Percentiles rank a stretch among this genome's conserved stretches.
Conservation (phyloP, 2,113 vertebrate genomes). For the Calyptomena viridis region DNA sequence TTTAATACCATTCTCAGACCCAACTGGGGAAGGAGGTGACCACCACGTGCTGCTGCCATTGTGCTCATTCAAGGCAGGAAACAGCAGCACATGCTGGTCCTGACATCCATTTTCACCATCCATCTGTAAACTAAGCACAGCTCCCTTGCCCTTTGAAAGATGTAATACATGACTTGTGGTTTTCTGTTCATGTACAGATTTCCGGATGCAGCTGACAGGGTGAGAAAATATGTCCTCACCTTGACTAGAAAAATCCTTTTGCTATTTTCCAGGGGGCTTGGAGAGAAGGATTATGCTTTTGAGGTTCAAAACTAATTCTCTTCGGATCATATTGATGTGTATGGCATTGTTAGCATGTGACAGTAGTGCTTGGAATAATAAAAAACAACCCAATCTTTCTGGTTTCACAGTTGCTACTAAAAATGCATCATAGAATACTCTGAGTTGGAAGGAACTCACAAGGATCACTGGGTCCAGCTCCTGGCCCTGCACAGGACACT, state of each 20-base stretch:
- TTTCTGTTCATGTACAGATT: neutral
- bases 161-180: fast-evolving
- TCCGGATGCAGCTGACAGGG: neutral
- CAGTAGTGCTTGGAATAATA: neutral
- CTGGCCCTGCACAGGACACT: neutral
- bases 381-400: neutral
- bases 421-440: neutral
- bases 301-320: neutral
- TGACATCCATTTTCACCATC: neutral
- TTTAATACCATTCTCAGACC: neutral
- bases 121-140: neutral
- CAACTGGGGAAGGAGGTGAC: neutral
- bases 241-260: neutral
- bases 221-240: fast-evolving
- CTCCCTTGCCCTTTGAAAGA: neutral
- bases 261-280: neutral
- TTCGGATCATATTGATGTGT: neutral
- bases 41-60: neutral
- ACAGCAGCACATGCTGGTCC: neutral
- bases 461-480: neutral
- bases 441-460: neutral
- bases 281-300: neutral
- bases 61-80: neutral
- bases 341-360: neutral
- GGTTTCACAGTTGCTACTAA: neutral